Evolutionary conservation across 1,140 invertebrate genomes (phyloP).

Genomic region (Drosophila jambulina): DNA sequence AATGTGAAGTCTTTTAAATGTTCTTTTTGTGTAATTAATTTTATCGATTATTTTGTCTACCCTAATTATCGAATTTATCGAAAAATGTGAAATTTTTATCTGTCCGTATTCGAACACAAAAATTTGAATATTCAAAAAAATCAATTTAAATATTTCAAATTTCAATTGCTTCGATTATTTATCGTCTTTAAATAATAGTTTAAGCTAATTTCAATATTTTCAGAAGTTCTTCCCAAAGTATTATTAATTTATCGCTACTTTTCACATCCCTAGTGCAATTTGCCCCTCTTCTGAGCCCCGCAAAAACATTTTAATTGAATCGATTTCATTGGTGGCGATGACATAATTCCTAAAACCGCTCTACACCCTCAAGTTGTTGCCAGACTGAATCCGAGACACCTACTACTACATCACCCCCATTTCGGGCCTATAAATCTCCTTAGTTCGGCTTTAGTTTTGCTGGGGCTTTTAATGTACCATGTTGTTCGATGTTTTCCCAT

Average conservation of each 20-base stretch:
- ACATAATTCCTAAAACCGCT: slow-evolving; percentile 62
- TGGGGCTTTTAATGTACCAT: slow-evolving; percentile 58
- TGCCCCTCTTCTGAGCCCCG: slow-evolving; percentile 6
- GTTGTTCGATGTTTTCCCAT: slow-evolving; percentile 55
- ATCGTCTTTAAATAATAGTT: no score
- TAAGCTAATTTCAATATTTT: neutral
- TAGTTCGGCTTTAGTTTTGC: slow-evolving; percentile 60
- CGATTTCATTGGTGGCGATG: slow-evolving; percentile 60
- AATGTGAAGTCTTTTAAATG: neutral
- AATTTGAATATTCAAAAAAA: no score
- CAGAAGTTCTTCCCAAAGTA: neutral
- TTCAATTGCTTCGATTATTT: no score
- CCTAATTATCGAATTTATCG: neutral
- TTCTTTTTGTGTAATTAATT: neutral
- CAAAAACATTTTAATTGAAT: slow-evolving; percentile 76
- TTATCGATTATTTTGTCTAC: neutral
- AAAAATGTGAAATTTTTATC: no score
- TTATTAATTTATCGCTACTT: neutral
- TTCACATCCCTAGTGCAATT: slow-evolving; percentile 8
- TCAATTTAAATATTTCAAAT: no score
- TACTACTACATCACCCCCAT: slow-evolving; percentile 18
- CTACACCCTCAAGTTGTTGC: slow-evolving; percentile 52
- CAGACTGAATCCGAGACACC: slow-evolving; percentile 48
- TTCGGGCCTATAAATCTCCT: slow-evolving; percentile 41
- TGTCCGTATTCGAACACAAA: no score